Base-by-base conservation (phyloP, 2,797 vertebrate species). In the Sandelia bainsii region DNA sequence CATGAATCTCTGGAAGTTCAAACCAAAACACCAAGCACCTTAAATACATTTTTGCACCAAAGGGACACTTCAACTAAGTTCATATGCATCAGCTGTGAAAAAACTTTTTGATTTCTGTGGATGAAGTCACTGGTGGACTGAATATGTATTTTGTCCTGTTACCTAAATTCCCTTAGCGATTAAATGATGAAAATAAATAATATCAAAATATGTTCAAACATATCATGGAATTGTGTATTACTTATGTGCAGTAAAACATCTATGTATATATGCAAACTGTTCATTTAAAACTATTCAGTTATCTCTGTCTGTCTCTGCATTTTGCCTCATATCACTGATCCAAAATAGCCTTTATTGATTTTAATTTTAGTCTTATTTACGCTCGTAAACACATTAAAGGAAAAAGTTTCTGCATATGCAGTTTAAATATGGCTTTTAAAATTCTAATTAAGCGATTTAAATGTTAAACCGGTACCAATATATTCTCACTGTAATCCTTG, bases 401-500 rank as follows among this genome's bases (percentile, higher is more conserved):
- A 65, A 22, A 48, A 27, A 60, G 37, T 65, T 68, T 2, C 23
- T 72, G 12, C 2, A 59, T 61, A 20, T 72, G 10, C n/a, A 61
- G 44, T 56, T 40, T 50, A 2, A 44, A 32, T 65, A 46, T 78
- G n/a, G 5, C 16, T 59, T 51, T 51, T 62, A 17, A 40, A 78
- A 8, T 62, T 42, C 20, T 20, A 50, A 62, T 27, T 56, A 1
- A 29, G 16, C 42, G 0, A 25, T 49, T 46, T 1, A 61, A 58
- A 69, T 69, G 2, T 22, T 39, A 13, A 61, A 29, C 19, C 53
- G 4, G 25, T 51, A 42, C 11, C 42, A 49, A 1, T 13, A 2
- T 0, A 57, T 11, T 59, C 25, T 19, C 3, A 49, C 10, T 20
- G 11, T 6, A 39, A 34, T 22, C 1, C 10, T 2, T 42, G 2